Percentiles rank a stretch among this genome's conserved stretches.
Evolutionary conservation across 2,888 invertebrate genomes (phyloP).

Genomic region (Pogonocherus hispidulus): DNA sequence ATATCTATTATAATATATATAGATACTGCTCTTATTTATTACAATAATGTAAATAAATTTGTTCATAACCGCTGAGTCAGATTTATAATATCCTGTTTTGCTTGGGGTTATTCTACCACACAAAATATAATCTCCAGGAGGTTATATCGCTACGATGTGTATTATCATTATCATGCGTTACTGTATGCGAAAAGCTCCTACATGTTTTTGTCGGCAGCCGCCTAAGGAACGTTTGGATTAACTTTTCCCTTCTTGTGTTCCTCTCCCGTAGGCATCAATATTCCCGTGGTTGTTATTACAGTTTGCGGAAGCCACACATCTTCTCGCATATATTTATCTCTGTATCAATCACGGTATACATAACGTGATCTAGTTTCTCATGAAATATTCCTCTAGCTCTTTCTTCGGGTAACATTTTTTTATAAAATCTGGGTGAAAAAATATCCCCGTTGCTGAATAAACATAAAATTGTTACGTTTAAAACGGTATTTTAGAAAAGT

Average conservation of each 20-base stretch:
- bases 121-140: slow-evolving; percentile 29
- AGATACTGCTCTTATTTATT: no score
- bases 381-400: slow-evolving; percentile 21
- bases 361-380: slow-evolving; percentile 28
- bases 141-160: slow-evolving; percentile 35
- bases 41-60: background rate
- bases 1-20: background rate
- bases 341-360: slow-evolving; percentile 46
- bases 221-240: slow-evolving; percentile 57
- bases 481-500: no score
- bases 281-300: slow-evolving; percentile 57
- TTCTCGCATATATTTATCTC: slow-evolving; percentile 47
- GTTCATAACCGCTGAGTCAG: background rate
- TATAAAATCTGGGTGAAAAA: background rate
- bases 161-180: slow-evolving; percentile 50
- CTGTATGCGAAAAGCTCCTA: slow-evolving; percentile 46
- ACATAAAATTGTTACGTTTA: background rate
- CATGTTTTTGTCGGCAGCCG: slow-evolving; percentile 57
- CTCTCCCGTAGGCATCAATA: slow-evolving; percentile 47
- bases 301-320: slow-evolving; percentile 60
- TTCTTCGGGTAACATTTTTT: background rate
- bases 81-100: background rate
- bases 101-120: background rate
- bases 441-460: background rate
- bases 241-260: slow-evolving; percentile 50